Percentiles rank a stretch among this genome's conserved stretches.
phyloP scores from a whole-genome alignment of 2,797 vertebrate genomes.

The Antennarius maculatus region DNA sequence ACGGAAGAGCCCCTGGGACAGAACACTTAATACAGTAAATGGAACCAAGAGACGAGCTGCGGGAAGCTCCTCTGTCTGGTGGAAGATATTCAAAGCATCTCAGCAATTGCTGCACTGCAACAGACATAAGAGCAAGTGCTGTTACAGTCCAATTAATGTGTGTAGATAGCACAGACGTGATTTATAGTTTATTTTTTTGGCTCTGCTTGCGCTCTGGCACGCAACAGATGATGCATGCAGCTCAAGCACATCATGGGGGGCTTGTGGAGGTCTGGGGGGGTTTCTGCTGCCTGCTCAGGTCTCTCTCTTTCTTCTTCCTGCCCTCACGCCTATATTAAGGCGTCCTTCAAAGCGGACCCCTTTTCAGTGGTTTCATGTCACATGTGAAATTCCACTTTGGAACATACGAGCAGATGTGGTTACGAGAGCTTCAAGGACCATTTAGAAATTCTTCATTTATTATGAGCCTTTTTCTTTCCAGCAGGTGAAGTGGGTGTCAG shows the following conservation, averaged over 20 bases:
- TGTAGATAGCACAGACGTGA: conserved; percentile 72
- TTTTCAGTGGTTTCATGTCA: conserved; percentile 47
- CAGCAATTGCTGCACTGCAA: conserved; percentile 50
- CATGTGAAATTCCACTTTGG: conserved; percentile 43
- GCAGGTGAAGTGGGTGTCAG: conserved; percentile 37
- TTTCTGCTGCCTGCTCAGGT: conserved; percentile 37
- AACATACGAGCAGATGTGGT: conserved; percentile 43
- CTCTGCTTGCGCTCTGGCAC: conserved; percentile 58
- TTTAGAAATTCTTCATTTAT: conserved; percentile 66
- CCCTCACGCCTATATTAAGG: conserved; percentile 68
- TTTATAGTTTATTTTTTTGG: conserved; percentile 71
- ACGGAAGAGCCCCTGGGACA: conserved; percentile 69
- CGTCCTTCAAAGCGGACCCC: conserved; percentile 56
- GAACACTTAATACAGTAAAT: conserved; percentile 76
- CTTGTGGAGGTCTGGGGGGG: conserved; percentile 43
- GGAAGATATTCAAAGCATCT: conserved; percentile 72
- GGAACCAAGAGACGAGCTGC: conserved; percentile 63
- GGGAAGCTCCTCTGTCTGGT: conserved; percentile 59
- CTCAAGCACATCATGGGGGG: conserved; percentile 72
- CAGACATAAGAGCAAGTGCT: conserved; percentile 47
- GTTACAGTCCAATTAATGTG: conserved; percentile 80
- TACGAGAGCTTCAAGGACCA: conserved; percentile 65
- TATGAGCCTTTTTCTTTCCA: conserved; percentile 37
- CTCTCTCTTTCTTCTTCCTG: conserved; percentile 39
- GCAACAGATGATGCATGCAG: conserved; percentile 65